Evolutionary conservation across 2,888 invertebrate genomes (phyloP), one percentile per base, ranked within the genome.

Genomic region (Aleiodes alternator): DNA sequence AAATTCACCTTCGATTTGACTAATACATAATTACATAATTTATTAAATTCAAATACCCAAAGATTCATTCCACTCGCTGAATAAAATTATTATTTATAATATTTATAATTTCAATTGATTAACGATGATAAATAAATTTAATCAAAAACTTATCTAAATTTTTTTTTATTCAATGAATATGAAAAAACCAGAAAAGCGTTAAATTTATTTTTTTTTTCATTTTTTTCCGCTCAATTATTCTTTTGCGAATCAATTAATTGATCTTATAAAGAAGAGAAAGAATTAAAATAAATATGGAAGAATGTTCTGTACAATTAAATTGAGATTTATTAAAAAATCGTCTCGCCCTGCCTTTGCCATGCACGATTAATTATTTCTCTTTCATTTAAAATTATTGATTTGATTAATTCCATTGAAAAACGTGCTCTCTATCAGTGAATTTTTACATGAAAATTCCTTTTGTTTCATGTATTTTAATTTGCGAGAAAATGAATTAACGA

Each of bases 301-400:
- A 84, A 84, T 83, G 79, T 83, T 81, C 81, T 83, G 83, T 82
- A 84, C 82, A 82, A 76, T 81, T 75, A 75, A 70, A 75, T 76
- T 80, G 74, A 48, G n/a, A 55, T 48, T 69, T 57, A 43, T 66
- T 72, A 57, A 57, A 68, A 64, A 53, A 43, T 31, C 53, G 69
- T 75, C 29, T 56, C 70, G 59, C 70, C 74, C 57, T 69, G 53
- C 57, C 43, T 69, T 73, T 51, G 57, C 72, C 70, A 66, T 70
- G 59, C 50, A 71, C 43, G 4, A 64, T 64, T 23, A 64, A 48
- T 23, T 9, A 56, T 48, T 38, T 61, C 38, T 23, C 16, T 64
- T 34, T 64, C 48, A 48, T 48, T 23, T 48, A 16, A 16, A 59
- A 31, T 69, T 73, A 55, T 56, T 76, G 69, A 73, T 61, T 68